A percentile compares a stretch with the other conserved stretches of the same genome.
Evolutionary conservation across 2,888 invertebrate genomes (phyloP).

Genomic region (Plusia festucae): DNA sequence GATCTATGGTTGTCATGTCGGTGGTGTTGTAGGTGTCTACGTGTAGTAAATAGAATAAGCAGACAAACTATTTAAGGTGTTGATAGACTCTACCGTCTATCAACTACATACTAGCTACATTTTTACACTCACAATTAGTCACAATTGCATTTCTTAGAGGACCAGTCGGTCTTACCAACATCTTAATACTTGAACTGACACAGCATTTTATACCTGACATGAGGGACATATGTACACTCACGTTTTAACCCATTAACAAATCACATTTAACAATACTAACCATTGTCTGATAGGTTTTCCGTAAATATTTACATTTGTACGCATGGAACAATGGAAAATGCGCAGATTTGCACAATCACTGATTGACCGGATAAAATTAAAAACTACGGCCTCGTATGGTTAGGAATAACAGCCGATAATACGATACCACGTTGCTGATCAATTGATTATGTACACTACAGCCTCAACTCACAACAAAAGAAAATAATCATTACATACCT

Average conservation of each 20-base stretch:
- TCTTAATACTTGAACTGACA: background rate
- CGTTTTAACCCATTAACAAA: conserved; percentile 1
- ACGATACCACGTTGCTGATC: conserved; percentile 22
- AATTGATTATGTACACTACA: conserved; percentile 21
- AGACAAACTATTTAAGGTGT: background rate
- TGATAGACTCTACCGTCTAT: background rate
- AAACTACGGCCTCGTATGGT: conserved; percentile 20
- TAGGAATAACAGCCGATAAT: conserved; percentile 16
- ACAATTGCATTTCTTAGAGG: background rate
- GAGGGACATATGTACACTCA: background rate
- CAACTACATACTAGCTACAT: too few relatives aligned
- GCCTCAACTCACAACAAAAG: conserved; percentile 71
- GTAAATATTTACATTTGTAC: conserved; percentile 55
- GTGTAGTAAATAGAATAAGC: too few relatives aligned
- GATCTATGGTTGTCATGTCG: too few relatives aligned
- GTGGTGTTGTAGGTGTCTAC: too few relatives aligned
- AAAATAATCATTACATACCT: conserved; percentile 79
- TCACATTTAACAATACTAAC: conserved; percentile 17
- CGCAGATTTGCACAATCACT: conserved; percentile 33
- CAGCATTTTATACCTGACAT: background rate
- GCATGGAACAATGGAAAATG: conserved; percentile 49
- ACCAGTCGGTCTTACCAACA: background rate
- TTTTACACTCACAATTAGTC: background rate
- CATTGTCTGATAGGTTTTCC: conserved; percentile 38
- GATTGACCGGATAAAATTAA: conserved; percentile 10